Evolutionary conservation across 2,888 invertebrate species (phyloP).

Genomic region (Belgica antarctica): DNA sequence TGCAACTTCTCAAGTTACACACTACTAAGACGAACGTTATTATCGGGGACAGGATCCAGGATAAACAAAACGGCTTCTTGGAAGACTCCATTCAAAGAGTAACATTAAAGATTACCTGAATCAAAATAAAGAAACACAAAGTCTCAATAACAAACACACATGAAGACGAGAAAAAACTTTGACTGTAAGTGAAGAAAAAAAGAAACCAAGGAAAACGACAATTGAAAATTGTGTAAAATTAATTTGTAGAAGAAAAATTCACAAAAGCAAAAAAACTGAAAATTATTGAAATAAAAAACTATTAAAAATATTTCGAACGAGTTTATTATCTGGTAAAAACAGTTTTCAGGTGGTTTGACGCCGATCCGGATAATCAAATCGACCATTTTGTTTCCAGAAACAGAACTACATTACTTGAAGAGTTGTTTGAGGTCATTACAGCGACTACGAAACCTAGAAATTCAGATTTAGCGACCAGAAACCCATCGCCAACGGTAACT

Average conservation of each 20-base stretch:
- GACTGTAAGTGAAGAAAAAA: constrained; percentile 24
- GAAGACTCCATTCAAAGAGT: constrained; percentile 3
- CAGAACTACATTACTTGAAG: too few species aligned
- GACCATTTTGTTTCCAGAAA: too few species aligned
- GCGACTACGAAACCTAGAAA: background rate
- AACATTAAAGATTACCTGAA: constrained; percentile 8
- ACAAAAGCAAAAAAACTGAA: constrained; percentile 18
- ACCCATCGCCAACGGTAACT: too few species aligned
- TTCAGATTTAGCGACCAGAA: too few species aligned
- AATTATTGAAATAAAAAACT: constrained; percentile 27
- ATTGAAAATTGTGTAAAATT: constrained; percentile 32
- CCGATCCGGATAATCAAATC: background rate
- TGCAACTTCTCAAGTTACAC: too few species aligned
- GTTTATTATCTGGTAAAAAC: background rate
- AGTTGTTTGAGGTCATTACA: background rate
- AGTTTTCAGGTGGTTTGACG: background rate
- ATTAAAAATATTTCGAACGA: background rate
- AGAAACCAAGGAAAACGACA: constrained; percentile 32
- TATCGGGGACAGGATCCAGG: constrained; percentile 3
- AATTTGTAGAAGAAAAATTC: constrained; percentile 36
- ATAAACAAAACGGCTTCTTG: too few species aligned
- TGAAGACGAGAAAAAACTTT: constrained; percentile 24
- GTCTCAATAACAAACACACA: constrained; percentile 16
- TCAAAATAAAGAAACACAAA: background rate
- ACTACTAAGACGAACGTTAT: too few species aligned